A percentile compares a stretch with the other conserved stretches of the same genome.
Conservation (phyloP, 2,113 vertebrate species). For the Aegypius monachus region DNA sequence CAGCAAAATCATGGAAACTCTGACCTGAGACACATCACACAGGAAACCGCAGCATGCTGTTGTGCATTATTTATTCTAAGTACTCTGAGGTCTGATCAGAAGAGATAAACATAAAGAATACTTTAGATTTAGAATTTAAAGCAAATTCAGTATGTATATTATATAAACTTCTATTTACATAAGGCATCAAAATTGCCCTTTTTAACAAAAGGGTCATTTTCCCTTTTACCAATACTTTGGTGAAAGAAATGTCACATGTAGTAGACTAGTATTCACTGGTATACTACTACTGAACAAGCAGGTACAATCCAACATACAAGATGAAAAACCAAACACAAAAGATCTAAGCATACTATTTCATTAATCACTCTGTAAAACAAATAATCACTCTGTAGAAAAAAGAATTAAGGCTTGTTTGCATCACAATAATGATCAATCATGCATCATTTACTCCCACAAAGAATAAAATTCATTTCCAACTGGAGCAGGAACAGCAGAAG, state of each 20-base stretch:
- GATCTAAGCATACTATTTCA: background rate
- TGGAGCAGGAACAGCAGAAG: background rate
- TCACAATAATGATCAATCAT: background rate
- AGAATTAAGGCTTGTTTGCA: slow-evolving; percentile 44
- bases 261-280: background rate
- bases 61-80: background rate
- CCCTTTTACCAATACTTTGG: slow-evolving; percentile 24
- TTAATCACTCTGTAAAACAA: background rate
- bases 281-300: slow-evolving; percentile 19
- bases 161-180: slow-evolving; percentile 65
- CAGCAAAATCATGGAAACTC: background rate
- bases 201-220: slow-evolving; percentile 40
- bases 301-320: background rate
- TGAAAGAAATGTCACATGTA: slow-evolving; percentile 28
- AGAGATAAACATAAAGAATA: background rate
- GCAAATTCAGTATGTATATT: slow-evolving; percentile 3
- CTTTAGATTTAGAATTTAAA: slow-evolving; percentile 35
- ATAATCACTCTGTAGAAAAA: slow-evolving; percentile 10
- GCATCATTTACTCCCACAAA: slow-evolving; percentile 49
- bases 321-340: background rate
- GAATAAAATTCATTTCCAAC: slow-evolving; percentile 19
- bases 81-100: background rate
- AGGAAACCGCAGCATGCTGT: background rate
- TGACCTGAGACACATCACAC: background rate
- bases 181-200: slow-evolving; percentile 55